phyloP scores from a whole-genome alignment of 2,113 vertebrate species.

The Apistogramma diplotaenia region DNA sequence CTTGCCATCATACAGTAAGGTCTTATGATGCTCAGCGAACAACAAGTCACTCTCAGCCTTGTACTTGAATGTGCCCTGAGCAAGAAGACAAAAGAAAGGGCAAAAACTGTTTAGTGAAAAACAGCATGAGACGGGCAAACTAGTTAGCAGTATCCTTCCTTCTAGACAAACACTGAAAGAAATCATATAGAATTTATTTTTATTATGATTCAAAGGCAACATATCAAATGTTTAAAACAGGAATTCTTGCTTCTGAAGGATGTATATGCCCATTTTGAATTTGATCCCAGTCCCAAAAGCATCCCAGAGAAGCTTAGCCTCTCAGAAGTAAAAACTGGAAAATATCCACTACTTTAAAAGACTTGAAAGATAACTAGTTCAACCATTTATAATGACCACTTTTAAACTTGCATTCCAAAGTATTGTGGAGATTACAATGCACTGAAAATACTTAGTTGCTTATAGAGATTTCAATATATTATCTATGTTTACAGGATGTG shows the following conservation, averaged over 20 bases:
- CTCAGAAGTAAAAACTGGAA: not conserved
- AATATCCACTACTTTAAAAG: not conserved
- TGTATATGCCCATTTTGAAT: not conserved
- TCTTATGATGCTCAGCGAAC: slow-evolving; percentile 94
- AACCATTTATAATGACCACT: not conserved
- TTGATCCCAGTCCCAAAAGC: not conserved
- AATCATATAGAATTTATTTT: not conserved
- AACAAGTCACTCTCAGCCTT: slow-evolving; percentile 96
- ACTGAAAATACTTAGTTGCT: too few species aligned
- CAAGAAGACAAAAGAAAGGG: not conserved
- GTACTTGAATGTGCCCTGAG: slow-evolving; percentile 94
- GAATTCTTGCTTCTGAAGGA: not conserved
- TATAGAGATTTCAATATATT: too few species aligned
- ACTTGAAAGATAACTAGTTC: not conserved
- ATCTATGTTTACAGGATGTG: not conserved
- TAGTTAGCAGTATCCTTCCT: not conserved
- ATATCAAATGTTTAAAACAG: not conserved
- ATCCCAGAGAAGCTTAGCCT: too few species aligned
- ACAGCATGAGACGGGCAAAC: not conserved
- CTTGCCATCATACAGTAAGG: slow-evolving; percentile 92
- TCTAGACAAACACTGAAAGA: not conserved
- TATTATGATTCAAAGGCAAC: not conserved
- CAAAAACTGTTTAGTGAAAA: not conserved
- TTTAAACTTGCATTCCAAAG: not conserved
- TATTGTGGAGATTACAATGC: not conserved